Conservation (phyloP, 2,888 invertebrate genomes). For the Ectemnius continuus region DNA sequence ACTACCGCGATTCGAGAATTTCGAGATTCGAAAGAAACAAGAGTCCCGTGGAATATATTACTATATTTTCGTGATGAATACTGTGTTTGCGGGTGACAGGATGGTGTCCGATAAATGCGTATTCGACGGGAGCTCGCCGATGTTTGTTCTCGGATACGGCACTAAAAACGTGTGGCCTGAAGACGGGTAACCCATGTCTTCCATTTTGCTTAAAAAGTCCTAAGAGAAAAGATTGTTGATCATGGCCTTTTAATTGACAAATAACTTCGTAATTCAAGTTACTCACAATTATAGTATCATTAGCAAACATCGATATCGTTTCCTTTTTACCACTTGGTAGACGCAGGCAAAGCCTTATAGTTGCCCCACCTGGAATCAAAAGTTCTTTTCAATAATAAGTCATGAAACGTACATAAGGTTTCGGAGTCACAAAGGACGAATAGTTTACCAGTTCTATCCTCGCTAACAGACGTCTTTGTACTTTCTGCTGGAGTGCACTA, state of each 20-base stretch:
- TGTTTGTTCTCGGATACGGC: conserved; percentile 74
- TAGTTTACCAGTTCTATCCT: conserved; percentile 48
- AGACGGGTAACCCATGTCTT: conserved; percentile 72
- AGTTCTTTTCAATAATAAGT: too few species aligned
- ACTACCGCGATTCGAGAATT: too few species aligned
- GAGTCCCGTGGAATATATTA: conserved; percentile 38
- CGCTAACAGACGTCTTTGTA: conserved; percentile 23
- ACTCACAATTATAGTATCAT: conserved; percentile 72
- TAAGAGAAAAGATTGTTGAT: conserved; percentile 40
- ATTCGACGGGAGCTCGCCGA: conserved; percentile 70
- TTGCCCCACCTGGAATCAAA: conserved; percentile 59
- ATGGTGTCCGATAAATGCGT: conserved; percentile 71
- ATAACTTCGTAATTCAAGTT: neutral
- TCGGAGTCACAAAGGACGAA: neutral
- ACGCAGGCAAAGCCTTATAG: conserved; percentile 72
- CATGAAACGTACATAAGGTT: too few species aligned
- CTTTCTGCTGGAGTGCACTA: conserved; percentile 21
- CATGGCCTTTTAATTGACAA: neutral
- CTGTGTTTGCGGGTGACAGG: conserved; percentile 75
- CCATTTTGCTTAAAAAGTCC: conserved; percentile 73
- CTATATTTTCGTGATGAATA: conserved; percentile 76
- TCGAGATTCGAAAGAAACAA: too few species aligned
- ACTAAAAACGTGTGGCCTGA: conserved; percentile 72
- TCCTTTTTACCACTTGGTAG: conserved; percentile 74
- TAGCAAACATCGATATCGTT: conserved; percentile 71